Base-by-base conservation (phyloP, 1,140 invertebrate species). In the Tetramorium simillimum region DNA sequence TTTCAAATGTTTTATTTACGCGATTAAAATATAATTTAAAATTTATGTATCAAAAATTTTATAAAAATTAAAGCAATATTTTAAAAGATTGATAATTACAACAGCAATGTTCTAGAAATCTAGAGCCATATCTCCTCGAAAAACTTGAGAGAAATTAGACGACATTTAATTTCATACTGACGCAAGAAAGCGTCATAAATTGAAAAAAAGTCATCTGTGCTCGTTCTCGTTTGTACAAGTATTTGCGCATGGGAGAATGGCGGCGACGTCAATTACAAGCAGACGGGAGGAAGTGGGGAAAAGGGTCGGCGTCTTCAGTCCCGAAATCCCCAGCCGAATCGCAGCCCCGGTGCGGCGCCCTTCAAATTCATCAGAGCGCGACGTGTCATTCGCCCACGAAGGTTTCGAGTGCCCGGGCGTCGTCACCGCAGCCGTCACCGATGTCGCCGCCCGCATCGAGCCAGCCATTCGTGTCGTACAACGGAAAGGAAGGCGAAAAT, bases 401-500 rank as follows among this genome's bases (percentile, higher is more conserved):
- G 24, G 24, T 16, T 60, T 53, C 77, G 75, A 80, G 88, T 89
- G 67, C 60, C 62, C 46, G 46, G 14, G 70, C 78, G 46, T 69
- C 88, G 80, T 81, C 85, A 21, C 53, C 63, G 72, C 18, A 69
- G 62, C 56, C 70, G 69, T 65, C 33, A 58, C 24, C 80, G 72
- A 33, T 37, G 76, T 70, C 53, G 49, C 40, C 86, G 77, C 33
- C 78, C 77, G 85, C 88, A 88, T 75, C 87, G 69, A 86, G 72
- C 53, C 89, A 88, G 89, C 69, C 80, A 70, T 56, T 43, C 78
- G 33, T 33, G 33, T 33, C 33, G 24, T n/a, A 65, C 56, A 62
- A 65, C 80, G 69, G n/a, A 88, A 88, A 81, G 86, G 43, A 86
- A 90, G 86, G 89, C 85, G 72, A 89, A 90, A 90, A 90, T 84